Evolutionary conservation across 1,140 invertebrate genomes (phyloP), one percentile per base, ranked within the genome.

Genomic region (Orchestia grillus): DNA sequence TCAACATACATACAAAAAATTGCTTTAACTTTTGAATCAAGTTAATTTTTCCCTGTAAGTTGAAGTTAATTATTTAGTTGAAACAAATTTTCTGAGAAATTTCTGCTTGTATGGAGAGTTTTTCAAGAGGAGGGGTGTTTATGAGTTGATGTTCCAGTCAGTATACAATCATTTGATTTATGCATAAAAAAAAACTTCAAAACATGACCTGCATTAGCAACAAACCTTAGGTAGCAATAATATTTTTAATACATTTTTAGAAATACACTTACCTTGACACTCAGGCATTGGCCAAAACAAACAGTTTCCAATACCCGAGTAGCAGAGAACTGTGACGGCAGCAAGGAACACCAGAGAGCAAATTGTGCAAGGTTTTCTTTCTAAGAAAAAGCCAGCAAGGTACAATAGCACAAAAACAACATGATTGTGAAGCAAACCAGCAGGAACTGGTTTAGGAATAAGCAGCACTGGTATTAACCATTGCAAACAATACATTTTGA

Each of bases 391-490:
- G 88, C 96, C 96, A 45, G 97, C 96, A 98, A 99, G 98, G 97
- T 99, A 99, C 23, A 99, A 98, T 87, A 99, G 98, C 98, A 99
- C 99, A 97, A 99, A 99, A 98, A 99, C 99, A 62, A 99, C 98
- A 97, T 99, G 99, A 96, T 99, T 99, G 97, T 99, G 99, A 96
- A 99, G 98, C 44, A 99, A 97, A 62, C 99, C 99, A 97, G 99
- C 99, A 97, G 99, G 99, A 87, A 99, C 98, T 87, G 99, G 99
- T 97, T 99, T 99, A 96, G 99, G 99, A 97, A 99, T 99, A 95
- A 99, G 98, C 96, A 99, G 98, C 95, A 99, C 99, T 95, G 99
- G 99, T 97, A 99, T 99, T 97, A 99, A 97, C 99, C 99, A 99
- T 98, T 99, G 99, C 97, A 99, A 98, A 98, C 99, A 99, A 98